Percentiles rank a stretch among this genome's conserved stretches.
These are phyloP conservation scores for Cataglyphis livida DNA, from an alignment of 2,888 invertebrate species.

Conservation along the genomic window DNA sequence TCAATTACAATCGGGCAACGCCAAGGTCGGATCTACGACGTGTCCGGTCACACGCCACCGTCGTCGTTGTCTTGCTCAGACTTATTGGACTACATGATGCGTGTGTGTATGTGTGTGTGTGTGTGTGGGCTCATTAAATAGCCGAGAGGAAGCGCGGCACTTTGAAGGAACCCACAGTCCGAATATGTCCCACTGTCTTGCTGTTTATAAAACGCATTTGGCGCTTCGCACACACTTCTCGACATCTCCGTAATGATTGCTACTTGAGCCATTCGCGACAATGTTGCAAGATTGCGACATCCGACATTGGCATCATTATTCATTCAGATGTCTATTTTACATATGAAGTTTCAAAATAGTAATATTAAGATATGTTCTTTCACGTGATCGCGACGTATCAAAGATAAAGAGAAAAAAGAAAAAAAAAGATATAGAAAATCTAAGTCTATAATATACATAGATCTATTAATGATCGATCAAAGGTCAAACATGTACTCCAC, in stretches of 20 bases:
- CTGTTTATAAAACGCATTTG: constrained; percentile 33
- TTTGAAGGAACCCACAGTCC: constrained; percentile 55
- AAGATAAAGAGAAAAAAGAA: not conserved
- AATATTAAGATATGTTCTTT: not conserved
- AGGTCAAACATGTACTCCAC: not conserved
- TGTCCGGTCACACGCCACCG: constrained; percentile 73
- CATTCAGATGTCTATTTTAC: not conserved
- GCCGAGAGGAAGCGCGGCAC: constrained; percentile 60
- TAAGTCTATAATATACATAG: not conserved
- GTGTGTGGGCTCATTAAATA: constrained; percentile 56
- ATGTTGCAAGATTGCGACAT: constrained; percentile 32
- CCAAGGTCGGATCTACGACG: constrained; percentile 69
- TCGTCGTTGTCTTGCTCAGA: constrained; percentile 57
- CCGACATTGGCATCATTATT: constrained; percentile 22
- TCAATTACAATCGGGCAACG: constrained; percentile 70
- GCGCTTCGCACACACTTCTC: constrained; percentile 22
- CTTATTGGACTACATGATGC: constrained; percentile 5
- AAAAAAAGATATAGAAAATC: not conserved
- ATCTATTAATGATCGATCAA: constrained; percentile 25
- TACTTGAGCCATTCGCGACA: constrained; percentile 34
- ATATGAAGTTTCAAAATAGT: not conserved
- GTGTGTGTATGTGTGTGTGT: no score
- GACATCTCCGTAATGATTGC: constrained; percentile 31
- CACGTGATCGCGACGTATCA: not conserved
- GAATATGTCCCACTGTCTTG: constrained; percentile 10